Evolutionary conservation across 2,888 invertebrate genomes (phyloP), one percentile per base, ranked within the genome.

Genomic region (Helicoverpa assulta): DNA sequence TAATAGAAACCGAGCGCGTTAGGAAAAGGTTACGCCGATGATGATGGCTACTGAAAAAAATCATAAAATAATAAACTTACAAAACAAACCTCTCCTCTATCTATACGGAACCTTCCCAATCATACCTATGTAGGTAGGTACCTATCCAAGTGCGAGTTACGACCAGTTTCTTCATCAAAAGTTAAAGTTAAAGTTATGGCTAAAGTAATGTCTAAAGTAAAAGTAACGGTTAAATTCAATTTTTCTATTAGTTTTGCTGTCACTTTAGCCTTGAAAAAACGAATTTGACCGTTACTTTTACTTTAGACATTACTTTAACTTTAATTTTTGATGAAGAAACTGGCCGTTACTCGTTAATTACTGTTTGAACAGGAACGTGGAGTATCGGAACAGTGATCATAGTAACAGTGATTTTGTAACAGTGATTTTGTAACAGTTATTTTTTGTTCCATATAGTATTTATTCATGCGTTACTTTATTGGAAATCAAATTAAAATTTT

Each of bases 281-380:
- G n/a, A n/a, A n/a, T n/a, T n/a, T n/a, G n/a, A n/a, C n/a, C n/a
- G n/a, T n/a, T n/a, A n/a, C n/a, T n/a, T n/a, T n/a, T n/a, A n/a
- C n/a, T n/a, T n/a, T n/a, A n/a, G n/a, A n/a, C n/a, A n/a, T n/a
- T n/a, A n/a, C n/a, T n/a, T n/a, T n/a, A n/a, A n/a, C n/a, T n/a
- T n/a, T n/a, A n/a, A n/a, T n/a, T n/a, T n/a, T n/a, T n/a, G n/a
- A n/a, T n/a, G n/a, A n/a, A n/a, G n/a, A n/a, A n/a, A n/a, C n/a
- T n/a, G n/a, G n/a, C n/a, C n/a, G n/a, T n/a, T n/a, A 60, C 72
- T 76, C 76, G 76, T 78, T 83, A 81, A 84, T 83, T 83, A 76
- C 76, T 74, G 76, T 80, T 83, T 79, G 79, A 73, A 67, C 70
- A 78, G 56, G 54, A 69, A 70, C 73, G 70, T 10, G 14, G n/a